A percentile compares a stretch with the other conserved stretches of the same genome.
These are phyloP conservation scores for Lagodon rhomboides DNA, from an alignment of 2,797 vertebrate genomes.

Conservation along the genomic window DNA sequence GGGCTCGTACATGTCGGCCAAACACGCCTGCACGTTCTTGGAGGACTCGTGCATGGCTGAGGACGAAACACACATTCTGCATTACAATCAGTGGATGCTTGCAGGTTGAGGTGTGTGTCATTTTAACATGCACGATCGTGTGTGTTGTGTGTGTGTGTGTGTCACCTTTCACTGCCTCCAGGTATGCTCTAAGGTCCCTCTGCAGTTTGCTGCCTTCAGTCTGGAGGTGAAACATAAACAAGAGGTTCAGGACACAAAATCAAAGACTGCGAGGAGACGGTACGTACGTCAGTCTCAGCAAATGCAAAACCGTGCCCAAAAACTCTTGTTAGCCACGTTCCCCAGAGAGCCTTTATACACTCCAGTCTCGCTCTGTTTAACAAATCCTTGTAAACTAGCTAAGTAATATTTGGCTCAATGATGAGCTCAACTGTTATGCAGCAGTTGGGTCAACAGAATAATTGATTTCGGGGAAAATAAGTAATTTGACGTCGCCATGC, in stretches of 20 bases:
- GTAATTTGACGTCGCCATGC: neutral
- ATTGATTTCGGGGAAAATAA: neutral
- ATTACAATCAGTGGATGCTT: constrained; percentile 6
- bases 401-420: neutral
- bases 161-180: constrained; percentile 92
- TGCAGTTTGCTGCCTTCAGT: constrained; percentile 92
- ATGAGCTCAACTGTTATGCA: neutral
- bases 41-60: constrained; percentile 98
- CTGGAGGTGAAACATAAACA: constrained; percentile 75
- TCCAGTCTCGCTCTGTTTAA: too few relatives aligned
- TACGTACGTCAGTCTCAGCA: neutral
- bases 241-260: neutral
- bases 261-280: neutral
- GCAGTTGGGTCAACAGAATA: neutral
- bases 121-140: neutral
- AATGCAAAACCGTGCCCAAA: constrained; percentile 4
- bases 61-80: constrained; percentile 21
- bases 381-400: too few relatives aligned
- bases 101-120: neutral
- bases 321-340: neutral
- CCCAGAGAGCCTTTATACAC: too few relatives aligned
- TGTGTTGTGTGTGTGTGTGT: neutral
- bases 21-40: constrained; percentile 93
- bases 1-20: constrained; percentile 96
- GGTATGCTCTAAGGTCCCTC: constrained; percentile 92